A percentile compares a stretch with the other conserved stretches of the same genome.
Evolutionary conservation across 2,797 vertebrate genomes (phyloP).

Genomic region (Dallia pectoralis): DNA sequence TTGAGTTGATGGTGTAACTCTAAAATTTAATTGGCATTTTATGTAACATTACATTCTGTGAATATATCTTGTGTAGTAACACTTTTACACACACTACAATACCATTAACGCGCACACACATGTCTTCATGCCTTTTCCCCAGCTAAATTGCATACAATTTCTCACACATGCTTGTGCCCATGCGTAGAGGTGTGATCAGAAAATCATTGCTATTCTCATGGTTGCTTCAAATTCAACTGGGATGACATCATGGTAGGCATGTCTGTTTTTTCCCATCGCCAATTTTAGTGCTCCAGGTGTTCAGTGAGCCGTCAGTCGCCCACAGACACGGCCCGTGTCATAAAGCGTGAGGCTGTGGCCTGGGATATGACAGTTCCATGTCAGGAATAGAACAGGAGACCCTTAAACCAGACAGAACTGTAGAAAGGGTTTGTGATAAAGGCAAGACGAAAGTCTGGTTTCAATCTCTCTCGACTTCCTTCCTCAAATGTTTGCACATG

Average conservation of each 20-base stretch:
- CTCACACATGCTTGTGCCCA: neutral
- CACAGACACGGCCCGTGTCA: slow-evolving; percentile 20
- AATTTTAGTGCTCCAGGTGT: slow-evolving; percentile 21
- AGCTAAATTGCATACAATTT: neutral
- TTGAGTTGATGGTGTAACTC: too few relatives aligned
- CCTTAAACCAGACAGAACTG: slow-evolving; percentile 17
- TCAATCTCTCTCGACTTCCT: neutral
- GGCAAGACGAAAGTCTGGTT: slow-evolving; percentile 3
- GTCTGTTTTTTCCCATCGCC: neutral
- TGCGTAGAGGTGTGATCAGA: neutral
- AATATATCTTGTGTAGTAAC: neutral
- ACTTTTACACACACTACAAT: neutral
- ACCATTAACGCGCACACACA: neutral
- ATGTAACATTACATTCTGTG: too few relatives aligned
- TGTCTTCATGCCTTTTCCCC: neutral
- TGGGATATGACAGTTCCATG: neutral
- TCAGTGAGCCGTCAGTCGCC: neutral
- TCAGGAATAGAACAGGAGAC: neutral
- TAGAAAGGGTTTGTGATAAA: neutral
- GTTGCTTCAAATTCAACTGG: slow-evolving; percentile 6
- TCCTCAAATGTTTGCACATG: slow-evolving; percentile 21
- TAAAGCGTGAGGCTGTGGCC: neutral
- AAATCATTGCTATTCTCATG: slow-evolving; percentile 8
- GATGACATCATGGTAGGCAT: slow-evolving; percentile 19
- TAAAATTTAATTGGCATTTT: too few relatives aligned